Percentiles rank a stretch among this genome's conserved stretches.
Evolutionary conservation across 2,113 vertebrate species (phyloP).

Genomic region (Trogon surrucura): DNA sequence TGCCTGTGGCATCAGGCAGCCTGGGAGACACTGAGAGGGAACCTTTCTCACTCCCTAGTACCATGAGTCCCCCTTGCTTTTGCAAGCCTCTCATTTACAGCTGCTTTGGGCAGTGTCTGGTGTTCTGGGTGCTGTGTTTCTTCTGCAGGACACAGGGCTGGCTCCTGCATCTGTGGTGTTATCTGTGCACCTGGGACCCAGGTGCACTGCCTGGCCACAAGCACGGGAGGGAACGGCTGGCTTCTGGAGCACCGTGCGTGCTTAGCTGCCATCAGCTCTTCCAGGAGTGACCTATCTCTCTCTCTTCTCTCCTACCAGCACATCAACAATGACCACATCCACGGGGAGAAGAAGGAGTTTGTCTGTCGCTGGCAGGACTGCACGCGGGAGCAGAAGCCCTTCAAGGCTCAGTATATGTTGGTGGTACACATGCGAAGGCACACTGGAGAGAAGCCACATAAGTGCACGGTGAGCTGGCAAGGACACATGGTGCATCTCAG

Average conservation of each 20-base stretch:
- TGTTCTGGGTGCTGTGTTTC: neutral
- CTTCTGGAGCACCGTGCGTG: rapidly evolving
- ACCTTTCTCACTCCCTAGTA: neutral
- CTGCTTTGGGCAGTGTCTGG: neutral
- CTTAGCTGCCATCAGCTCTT: neutral
- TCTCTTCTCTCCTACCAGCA: slow-evolving; percentile 80
- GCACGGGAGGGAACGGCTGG: neutral
- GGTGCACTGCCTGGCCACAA: neutral
- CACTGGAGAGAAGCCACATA: slow-evolving; percentile 97
- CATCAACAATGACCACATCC: slow-evolving; percentile 99
- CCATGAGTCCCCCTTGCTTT: neutral
- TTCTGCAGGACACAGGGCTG: neutral
- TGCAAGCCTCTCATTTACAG: neutral
- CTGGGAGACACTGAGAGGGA: neutral
- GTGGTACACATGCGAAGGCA: slow-evolving; percentile 98
- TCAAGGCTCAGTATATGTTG: slow-evolving; percentile 99
- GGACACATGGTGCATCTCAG: neutral
- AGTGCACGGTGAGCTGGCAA: slow-evolving; percentile 90
- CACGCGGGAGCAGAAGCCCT: slow-evolving; percentile 95
- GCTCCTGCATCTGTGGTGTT: neutral
- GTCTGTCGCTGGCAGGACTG: slow-evolving; percentile 98
- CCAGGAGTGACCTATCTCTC: slow-evolving; percentile 9
- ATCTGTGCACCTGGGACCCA: neutral
- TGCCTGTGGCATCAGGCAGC: neutral
- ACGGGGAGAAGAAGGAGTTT: slow-evolving; percentile 98